Evolutionary conservation across 1,140 invertebrate species (phyloP).

Genomic region (Ceratina calcarata): DNA sequence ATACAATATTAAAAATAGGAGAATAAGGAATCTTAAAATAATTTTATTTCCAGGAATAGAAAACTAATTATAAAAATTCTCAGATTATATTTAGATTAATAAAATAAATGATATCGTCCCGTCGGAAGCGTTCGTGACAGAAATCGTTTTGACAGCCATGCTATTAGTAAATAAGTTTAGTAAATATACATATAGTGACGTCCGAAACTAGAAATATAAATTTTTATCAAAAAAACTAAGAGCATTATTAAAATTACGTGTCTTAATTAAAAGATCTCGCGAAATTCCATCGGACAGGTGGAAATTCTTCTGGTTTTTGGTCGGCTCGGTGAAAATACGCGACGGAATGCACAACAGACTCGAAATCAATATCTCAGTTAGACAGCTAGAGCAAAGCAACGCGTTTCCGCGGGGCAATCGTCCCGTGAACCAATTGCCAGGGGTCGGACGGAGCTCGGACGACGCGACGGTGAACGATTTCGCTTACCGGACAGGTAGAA

Average conservation of each 20-base stretch:
- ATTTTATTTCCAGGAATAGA: too few relatives aligned
- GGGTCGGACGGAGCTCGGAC: background rate
- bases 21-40: background rate
- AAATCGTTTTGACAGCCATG: too few relatives aligned
- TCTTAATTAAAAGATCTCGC: too few relatives aligned
- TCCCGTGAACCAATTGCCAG: background rate
- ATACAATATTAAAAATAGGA: slow-evolving; percentile 5
- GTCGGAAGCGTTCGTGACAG: too few relatives aligned
- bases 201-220: slow-evolving; percentile 23
- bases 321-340: slow-evolving; percentile 37
- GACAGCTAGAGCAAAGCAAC: slow-evolving; percentile 48
- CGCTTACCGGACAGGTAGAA: slow-evolving; percentile 90
- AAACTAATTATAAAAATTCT: background rate
- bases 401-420: slow-evolving; percentile 41
- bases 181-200: slow-evolving; percentile 26
- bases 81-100: background rate
- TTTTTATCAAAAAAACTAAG: background rate
- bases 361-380: slow-evolving; percentile 71
- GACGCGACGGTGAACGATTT: background rate
- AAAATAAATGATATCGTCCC: background rate
- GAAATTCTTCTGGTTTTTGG: background rate
- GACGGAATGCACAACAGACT: slow-evolving; percentile 64
- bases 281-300: too few relatives aligned
- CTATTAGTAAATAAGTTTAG: too few relatives aligned
- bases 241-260: too few relatives aligned